Evolutionary conservation across 2,797 vertebrate genomes (phyloP).

Genomic region (Sciurus carolinensis): DNA sequence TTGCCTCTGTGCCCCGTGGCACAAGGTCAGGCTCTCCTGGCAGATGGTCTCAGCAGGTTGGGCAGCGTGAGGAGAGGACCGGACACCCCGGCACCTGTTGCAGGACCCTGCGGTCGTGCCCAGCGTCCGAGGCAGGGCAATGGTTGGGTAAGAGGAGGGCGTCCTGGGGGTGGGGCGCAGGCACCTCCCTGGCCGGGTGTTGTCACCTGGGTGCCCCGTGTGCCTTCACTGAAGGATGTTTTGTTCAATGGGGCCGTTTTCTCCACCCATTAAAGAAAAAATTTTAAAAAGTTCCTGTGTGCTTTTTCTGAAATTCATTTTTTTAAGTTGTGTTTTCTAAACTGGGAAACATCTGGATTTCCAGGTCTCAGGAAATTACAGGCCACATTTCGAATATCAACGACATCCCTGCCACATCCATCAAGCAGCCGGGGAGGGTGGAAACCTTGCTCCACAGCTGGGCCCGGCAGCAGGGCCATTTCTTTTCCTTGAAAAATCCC

Average conservation of each 20-base stretch:
- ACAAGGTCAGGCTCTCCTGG: conserved; percentile 56
- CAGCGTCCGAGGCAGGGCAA: rapidly evolving
- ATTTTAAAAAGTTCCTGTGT: not conserved
- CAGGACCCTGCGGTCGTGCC: rapidly evolving
- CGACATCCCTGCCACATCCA: conserved; percentile 75
- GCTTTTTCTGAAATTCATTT: not conserved
- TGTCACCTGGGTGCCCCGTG: rapidly evolving
- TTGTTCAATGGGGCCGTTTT: not conserved
- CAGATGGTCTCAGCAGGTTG: conserved; percentile 35
- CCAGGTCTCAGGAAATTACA: conserved; percentile 89
- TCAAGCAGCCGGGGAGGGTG: conserved; percentile 55
- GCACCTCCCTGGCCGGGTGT: no score
- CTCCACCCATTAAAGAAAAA: conserved; percentile 50
- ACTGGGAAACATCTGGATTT: conserved; percentile 86
- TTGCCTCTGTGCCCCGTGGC: conserved; percentile 79
- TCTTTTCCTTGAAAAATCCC: conserved; percentile 43
- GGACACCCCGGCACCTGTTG: rapidly evolving
- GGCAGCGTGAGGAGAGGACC: not conserved
- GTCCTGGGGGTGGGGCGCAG: rapidly evolving
- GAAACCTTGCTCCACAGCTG: conserved; percentile 72
- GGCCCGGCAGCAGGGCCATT: conserved; percentile 60
- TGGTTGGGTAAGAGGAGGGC: not conserved
- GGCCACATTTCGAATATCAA: conserved; percentile 83
- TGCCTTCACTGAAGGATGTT: rapidly evolving
- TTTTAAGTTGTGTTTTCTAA: conserved; percentile 63